These are phyloP conservation scores for Caenorhabditis tropicalis DNA, from an alignment of 1,140 invertebrate species.

Conservation along the genomic window DNA sequence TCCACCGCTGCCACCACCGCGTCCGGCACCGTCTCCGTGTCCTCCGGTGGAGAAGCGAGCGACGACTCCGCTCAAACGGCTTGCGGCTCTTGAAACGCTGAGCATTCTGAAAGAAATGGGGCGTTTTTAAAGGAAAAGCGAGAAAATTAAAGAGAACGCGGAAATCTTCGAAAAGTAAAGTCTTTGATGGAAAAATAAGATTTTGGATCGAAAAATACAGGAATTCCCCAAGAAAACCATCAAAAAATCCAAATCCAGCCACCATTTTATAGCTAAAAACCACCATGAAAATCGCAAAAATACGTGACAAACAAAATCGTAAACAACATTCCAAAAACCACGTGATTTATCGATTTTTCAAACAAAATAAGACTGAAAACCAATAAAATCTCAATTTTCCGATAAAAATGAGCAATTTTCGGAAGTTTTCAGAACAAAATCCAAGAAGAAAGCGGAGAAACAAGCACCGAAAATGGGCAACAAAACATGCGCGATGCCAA, in stretches of 20 bases:
- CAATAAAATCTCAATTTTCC: too few species aligned
- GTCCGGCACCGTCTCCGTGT: slow-evolving; percentile 43
- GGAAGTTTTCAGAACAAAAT: not conserved
- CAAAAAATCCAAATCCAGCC: not conserved
- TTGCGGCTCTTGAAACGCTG: slow-evolving; percentile 21
- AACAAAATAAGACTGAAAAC: not conserved
- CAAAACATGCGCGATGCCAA: slow-evolving; percentile 18
- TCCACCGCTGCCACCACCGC: slow-evolving; percentile 53
- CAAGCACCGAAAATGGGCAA: not conserved
- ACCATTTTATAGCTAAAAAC: not conserved
- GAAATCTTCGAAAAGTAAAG: not conserved
- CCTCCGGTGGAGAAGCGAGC: slow-evolving; percentile 14
- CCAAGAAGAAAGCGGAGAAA: not conserved
- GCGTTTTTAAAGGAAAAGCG: not conserved
- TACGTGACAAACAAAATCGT: not conserved
- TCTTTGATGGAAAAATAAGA: not conserved
- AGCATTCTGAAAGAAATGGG: slow-evolving; percentile 1
- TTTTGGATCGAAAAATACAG: not conserved
- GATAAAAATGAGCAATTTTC: not conserved
- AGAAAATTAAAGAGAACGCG: not conserved
- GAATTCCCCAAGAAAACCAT: not conserved
- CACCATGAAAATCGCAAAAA: not conserved
- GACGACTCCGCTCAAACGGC: slow-evolving; percentile 1
- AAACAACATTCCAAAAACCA: not conserved
- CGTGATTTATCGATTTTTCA: slow-evolving; percentile 3